Evolutionary conservation across 1,140 invertebrate species (phyloP), one percentile per base, ranked within the genome.

Genomic region (Kradibia gibbosae): DNA sequence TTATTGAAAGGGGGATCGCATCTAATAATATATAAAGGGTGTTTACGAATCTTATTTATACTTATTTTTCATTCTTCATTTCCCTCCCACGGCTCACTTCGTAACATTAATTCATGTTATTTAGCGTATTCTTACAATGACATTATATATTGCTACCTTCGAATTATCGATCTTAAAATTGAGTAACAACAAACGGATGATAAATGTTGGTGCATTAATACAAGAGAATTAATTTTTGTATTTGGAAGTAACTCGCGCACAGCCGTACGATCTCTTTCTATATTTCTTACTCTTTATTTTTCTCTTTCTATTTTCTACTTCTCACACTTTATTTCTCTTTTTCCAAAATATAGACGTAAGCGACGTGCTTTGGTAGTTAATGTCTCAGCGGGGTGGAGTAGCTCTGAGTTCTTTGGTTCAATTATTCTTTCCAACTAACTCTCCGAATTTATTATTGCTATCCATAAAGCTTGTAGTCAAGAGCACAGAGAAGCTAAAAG

Each of bases 1-100:
- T 53, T 17, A 8, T 17, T 4, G n/a, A 70, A 73, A 71, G 20
- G 60, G 45, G n/a, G 60, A 81, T 75, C 50, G 53, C 42, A 39
- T 83, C 65, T 73, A 83, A 83, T 80, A 80, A 80, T 77, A 70
- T 77, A 80, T 71, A 83, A 76, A 71, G 71, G 36, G 31, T 80
- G 28, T 83, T 76, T 83, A 80, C 82, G 72, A 76, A 50, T 75
- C 73, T 76, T 25, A 22, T 36, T 76, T 67, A 53, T 25, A 22
- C 48, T 76, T 67, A 53, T n/a, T 39, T 79, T 71, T 31, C 22
- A 13, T n/a, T 39, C 73, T 39, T 34, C 72, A 17, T 39, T 57
- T 39, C 71, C 2, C 42, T 11, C 22, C 22, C 48, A 34, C 34
- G 34, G 55, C 34, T 25, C 15, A 48, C 22, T 36, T 8, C 34